Percentiles rank a stretch among this genome's conserved stretches.
phyloP scores from a whole-genome alignment of 2,888 invertebrate species.

The Iphiclides podalirius region DNA sequence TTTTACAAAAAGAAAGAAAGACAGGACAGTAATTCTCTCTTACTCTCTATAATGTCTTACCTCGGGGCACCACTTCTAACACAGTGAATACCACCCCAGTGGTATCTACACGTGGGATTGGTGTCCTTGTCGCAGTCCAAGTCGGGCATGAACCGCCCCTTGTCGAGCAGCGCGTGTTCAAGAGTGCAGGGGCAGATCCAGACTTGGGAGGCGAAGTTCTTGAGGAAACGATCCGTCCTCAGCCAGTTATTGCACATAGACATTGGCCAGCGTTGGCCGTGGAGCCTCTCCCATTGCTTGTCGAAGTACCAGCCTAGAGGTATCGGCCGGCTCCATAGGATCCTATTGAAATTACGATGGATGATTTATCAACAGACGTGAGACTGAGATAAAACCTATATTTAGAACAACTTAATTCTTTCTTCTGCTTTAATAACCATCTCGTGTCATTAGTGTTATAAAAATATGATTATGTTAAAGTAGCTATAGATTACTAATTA shows the following conservation, averaged over 20 bases:
- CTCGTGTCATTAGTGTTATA: no score
- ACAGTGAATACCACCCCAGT: constrained; percentile 95
- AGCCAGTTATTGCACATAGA: constrained; percentile 95
- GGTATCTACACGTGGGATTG: constrained; percentile 92
- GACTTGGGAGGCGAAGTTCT: constrained; percentile 91
- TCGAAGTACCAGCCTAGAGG: constrained; percentile 96
- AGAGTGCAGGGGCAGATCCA: constrained; percentile 95
- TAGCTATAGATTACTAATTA: no score
- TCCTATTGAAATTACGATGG: constrained; percentile 49
- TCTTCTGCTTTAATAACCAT: no score
- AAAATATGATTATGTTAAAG: no score
- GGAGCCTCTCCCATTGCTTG: constrained; percentile 90
- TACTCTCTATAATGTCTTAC: no score
- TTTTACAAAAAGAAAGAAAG: no score
- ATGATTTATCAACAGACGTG: not conserved
- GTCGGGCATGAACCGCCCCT: constrained; percentile 95
- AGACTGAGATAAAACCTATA: not conserved
- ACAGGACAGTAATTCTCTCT: no score
- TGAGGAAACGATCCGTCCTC: constrained; percentile 87
- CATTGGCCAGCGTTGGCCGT: constrained; percentile 91
- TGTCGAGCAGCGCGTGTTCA: constrained; percentile 93
- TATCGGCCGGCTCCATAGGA: constrained; percentile 94
- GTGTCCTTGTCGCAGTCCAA: constrained; percentile 94
- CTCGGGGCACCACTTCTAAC: constrained; percentile 94
- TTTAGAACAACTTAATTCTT: no score